Conservation (phyloP, 2,888 invertebrate species). For the Thereva unica region DNA sequence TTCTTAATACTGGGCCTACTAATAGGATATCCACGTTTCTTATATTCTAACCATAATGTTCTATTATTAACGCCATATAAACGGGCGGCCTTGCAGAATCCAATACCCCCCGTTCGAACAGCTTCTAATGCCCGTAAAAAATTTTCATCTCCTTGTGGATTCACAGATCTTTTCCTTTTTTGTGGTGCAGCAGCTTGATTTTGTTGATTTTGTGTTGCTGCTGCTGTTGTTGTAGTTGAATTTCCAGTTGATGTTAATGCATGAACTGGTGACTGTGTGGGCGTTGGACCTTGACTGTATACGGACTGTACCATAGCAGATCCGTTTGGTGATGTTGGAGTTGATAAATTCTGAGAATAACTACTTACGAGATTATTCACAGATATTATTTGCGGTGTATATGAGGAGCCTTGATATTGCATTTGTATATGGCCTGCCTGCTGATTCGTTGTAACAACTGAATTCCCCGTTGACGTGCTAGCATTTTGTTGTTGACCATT, state of each 20-base stretch:
- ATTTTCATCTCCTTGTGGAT: conserved; percentile 82
- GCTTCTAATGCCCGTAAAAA: conserved; percentile 81
- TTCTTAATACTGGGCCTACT: conserved; percentile 78
- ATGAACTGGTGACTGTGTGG: conserved; percentile 57
- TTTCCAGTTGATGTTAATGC: conserved; percentile 4
- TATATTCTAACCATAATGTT: conserved; percentile 83
- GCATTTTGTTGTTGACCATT: conserved; percentile 51
- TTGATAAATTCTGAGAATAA: conserved; percentile 62
- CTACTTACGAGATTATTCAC: conserved; percentile 61
- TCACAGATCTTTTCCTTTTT: conserved; percentile 73
- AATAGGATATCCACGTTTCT: conserved; percentile 81
- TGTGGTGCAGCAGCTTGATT: conserved; percentile 53
- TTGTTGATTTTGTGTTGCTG: conserved; percentile 46
- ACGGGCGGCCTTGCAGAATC: conserved; percentile 83
- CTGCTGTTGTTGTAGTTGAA: conserved; percentile 38
- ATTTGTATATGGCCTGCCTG: conserved; percentile 47
- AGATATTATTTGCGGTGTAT: conserved; percentile 58
- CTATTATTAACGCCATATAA: conserved; percentile 85
- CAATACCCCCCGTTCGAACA: conserved; percentile 80
- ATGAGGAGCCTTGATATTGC: conserved; percentile 48
- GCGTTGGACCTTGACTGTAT: conserved; percentile 59
- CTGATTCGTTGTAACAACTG: conserved; percentile 28
- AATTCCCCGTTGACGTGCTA: conserved; percentile 23
- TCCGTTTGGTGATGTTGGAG: conserved; percentile 64
- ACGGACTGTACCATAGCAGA: conserved; percentile 61